Base-by-base conservation (phyloP, 2,888 invertebrate species). In the Leistus spinibarbis region DNA sequence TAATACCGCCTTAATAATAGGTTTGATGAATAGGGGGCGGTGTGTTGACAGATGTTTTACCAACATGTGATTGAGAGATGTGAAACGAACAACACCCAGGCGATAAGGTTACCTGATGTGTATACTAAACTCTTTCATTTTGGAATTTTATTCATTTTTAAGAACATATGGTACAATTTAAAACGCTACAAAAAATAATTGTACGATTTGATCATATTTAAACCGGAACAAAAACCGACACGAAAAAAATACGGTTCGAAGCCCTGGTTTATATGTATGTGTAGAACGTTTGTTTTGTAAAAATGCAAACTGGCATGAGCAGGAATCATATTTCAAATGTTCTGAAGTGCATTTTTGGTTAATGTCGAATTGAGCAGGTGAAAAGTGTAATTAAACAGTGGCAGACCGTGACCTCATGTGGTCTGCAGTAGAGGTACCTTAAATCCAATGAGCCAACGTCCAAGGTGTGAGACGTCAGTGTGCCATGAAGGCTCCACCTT, bases 1-100 rank as follows among this genome's bases (percentile, higher is more conserved):
- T 81, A 83, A 83, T 73, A 63, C 53, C 40, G 81, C 81, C 82
- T 79, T 85, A 85, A 85, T 85, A 84, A 84, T 82, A 83, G 84
- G 85, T 84, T 85, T 80, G 77, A 78, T 78, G 80, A 78, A 78
- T 81, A 81, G 81, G 83, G 80, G 85, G 85, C 81, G 85, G 84
- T 84, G 81, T 85, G 84, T 85, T 85, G 85, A 85, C 85, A 85
- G 85, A 84, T 85, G 85, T 85, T 85, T 85, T 82, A 81, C 81
- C 83, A 83, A 84, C 83, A 84, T 80, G 80, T 62, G 54, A 64
- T 40, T 57, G 69, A 62, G 67, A 62, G 71, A 73, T 71, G 71
- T 24, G n/a, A 56, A 65, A 40, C 40, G 23, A 56, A 24, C 22
- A 70, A 73, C 62, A 70, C 74, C 75, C 69, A 76, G 16, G 69